phyloP scores from a whole-genome alignment of 2,113 vertebrate genomes.

The Lagopus leucura region DNA sequence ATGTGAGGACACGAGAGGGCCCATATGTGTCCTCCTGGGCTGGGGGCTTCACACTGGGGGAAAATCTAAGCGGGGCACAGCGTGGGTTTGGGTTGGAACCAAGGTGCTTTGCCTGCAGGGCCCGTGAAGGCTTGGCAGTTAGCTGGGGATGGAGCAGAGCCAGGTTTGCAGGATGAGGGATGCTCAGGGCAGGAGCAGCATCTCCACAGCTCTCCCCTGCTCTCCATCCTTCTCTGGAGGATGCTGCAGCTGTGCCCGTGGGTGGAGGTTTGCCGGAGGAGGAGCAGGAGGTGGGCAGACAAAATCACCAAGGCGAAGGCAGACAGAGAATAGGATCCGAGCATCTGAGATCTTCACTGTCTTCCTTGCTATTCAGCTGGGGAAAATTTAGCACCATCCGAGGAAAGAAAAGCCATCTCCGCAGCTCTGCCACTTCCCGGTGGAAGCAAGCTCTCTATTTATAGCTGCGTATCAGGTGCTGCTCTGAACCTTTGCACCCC shows the following conservation, averaged over 20 bases:
- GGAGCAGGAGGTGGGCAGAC: slow-evolving; percentile 64
- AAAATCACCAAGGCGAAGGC: slow-evolving; percentile 13
- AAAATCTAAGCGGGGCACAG: background rate
- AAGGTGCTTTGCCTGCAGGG: background rate
- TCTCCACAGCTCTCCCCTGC: slow-evolving; percentile 32
- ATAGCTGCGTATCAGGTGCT: background rate
- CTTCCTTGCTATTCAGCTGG: background rate
- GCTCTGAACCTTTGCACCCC: fast-evolving
- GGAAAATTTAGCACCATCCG: background rate
- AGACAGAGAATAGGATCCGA: slow-evolving; percentile 14
- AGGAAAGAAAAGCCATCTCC: background rate
- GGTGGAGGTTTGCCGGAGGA: slow-evolving; percentile 65
- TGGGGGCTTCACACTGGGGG: background rate
- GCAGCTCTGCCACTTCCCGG: background rate
- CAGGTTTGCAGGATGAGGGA: background rate
- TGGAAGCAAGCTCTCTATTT: background rate
- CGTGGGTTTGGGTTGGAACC: background rate
- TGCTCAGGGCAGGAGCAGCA: background rate
- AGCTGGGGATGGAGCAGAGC: background rate
- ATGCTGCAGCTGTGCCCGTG: slow-evolving; percentile 51
- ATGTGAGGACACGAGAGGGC: background rate
- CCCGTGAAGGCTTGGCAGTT: background rate
- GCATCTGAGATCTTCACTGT: background rate
- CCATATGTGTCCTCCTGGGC: fast-evolving
- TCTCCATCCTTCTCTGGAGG: background rate